A percentile compares a stretch with the other conserved stretches of the same genome.
Conservation (phyloP, 2,888 invertebrate genomes). For the Osmoderma eremita region DNA sequence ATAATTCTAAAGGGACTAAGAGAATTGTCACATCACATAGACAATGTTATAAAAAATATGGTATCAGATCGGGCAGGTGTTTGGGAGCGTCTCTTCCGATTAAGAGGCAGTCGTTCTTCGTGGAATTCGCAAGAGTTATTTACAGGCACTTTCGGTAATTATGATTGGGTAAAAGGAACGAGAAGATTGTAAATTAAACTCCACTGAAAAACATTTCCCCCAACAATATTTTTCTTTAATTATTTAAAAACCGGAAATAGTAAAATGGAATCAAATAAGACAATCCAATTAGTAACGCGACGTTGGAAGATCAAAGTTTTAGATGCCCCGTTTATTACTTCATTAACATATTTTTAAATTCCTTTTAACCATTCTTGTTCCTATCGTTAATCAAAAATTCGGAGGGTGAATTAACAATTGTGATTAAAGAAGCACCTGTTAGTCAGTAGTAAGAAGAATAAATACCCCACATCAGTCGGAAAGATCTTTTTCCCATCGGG, state of each 20-base stretch:
- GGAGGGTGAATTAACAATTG: too few species aligned
- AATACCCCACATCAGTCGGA: neutral
- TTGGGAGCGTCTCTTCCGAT: neutral
- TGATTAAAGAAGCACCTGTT: neutral
- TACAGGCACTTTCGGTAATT: neutral
- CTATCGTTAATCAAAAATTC: neutral
- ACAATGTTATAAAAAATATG: neutral
- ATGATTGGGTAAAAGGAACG: too few species aligned
- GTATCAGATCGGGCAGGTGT: neutral
- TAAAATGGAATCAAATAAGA: slow-evolving; percentile 16
- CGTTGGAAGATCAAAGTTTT: neutral
- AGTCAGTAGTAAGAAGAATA: neutral
- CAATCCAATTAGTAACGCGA: slow-evolving; percentile 18
- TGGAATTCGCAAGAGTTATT: slow-evolving; percentile 24
- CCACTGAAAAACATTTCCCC: slow-evolving; percentile 6
- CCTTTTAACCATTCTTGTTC: neutral
- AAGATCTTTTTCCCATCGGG: neutral
- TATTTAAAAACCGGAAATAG: slow-evolving; percentile 36
- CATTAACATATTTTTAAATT: slow-evolving; percentile 22
- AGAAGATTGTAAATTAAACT: slow-evolving; percentile 18
- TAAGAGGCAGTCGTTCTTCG: neutral
- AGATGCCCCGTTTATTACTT: neutral
- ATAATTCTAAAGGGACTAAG: too few species aligned
- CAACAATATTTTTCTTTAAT: slow-evolving; percentile 4
- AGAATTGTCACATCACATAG: too few species aligned